phyloP scores from a whole-genome alignment of 2,888 invertebrate species.

The Leucophenga maculata region DNA sequence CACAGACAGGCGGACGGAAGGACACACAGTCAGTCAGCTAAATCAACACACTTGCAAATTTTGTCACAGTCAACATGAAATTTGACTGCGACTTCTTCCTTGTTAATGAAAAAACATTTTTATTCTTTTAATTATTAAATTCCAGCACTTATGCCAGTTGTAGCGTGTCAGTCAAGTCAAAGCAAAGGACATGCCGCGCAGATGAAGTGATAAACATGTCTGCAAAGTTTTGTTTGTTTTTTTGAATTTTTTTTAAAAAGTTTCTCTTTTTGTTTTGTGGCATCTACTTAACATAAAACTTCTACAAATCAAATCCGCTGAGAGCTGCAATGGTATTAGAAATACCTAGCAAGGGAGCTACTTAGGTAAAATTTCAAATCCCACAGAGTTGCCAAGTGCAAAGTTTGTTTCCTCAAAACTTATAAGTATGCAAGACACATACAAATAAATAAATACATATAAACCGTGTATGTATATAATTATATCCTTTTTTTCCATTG shows the following conservation, averaged over 20 bases:
- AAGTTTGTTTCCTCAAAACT: neutral
- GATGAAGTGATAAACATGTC: slow-evolving; percentile 64
- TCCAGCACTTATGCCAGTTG: neutral
- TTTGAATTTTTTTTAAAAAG: neutral
- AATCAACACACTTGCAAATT: slow-evolving; percentile 23
- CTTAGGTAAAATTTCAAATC: neutral
- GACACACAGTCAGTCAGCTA: neutral
- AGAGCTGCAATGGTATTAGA: too few relatives aligned
- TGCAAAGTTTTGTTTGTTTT: slow-evolving; percentile 52
- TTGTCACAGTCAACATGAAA: slow-evolving; percentile 10
- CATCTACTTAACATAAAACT: neutral
- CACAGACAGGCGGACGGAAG: neutral
- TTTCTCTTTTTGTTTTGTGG: neutral
- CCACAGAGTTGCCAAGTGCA: neutral
- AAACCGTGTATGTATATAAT: neutral
- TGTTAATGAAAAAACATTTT: neutral
- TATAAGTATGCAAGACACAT: too few relatives aligned
- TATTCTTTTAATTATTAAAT: slow-evolving; percentile 20
- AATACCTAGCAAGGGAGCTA: too few relatives aligned
- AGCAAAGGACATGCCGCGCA: neutral
- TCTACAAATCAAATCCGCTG: neutral
- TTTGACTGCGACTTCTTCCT: neutral
- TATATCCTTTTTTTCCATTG: slow-evolving; percentile 14
- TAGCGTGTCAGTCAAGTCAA: neutral
- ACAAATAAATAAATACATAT: neutral